These are phyloP conservation scores for Palythoa caribaeorum DNA, from an alignment of 92 coral and sea anemone genomes.

Conservation along the genomic window DNA sequence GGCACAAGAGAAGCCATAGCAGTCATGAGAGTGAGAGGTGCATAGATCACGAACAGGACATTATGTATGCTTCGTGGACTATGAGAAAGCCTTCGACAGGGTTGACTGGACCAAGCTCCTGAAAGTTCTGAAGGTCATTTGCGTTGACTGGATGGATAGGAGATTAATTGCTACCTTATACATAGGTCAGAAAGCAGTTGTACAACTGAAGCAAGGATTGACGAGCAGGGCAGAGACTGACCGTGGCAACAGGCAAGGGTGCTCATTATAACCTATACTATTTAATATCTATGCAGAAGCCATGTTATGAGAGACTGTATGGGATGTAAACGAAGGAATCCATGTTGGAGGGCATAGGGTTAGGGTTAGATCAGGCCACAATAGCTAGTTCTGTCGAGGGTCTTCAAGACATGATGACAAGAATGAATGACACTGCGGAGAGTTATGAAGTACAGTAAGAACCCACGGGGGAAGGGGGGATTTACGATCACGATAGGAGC, in stretches of 20 bases:
- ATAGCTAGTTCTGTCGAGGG: neutral
- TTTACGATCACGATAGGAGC: neutral
- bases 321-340: neutral
- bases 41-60: no score
- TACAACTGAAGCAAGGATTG: neutral
- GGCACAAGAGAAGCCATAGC: slow-evolving; percentile 39
- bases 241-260: slow-evolving; percentile 17
- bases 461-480: neutral
- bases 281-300: slow-evolving; percentile 19
- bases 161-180: no score
- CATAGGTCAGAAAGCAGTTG: neutral
- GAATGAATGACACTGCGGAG: neutral
- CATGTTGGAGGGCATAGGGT: neutral
- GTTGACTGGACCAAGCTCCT: slow-evolving; percentile 32
- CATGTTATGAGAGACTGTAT: neutral
- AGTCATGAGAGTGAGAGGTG: neutral
- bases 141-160: neutral
- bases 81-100: slow-evolving; percentile 46
- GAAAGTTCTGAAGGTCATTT: neutral
- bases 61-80: slow-evolving; percentile 26
- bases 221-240: neutral
- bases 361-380: no score
- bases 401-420: neutral
- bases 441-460: neutral
- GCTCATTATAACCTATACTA: slow-evolving; percentile 21